A percentile compares a stretch with the other conserved stretches of the same genome.
Conservation (phyloP, 1,140 invertebrate species). For the Popillia japonica region DNA sequence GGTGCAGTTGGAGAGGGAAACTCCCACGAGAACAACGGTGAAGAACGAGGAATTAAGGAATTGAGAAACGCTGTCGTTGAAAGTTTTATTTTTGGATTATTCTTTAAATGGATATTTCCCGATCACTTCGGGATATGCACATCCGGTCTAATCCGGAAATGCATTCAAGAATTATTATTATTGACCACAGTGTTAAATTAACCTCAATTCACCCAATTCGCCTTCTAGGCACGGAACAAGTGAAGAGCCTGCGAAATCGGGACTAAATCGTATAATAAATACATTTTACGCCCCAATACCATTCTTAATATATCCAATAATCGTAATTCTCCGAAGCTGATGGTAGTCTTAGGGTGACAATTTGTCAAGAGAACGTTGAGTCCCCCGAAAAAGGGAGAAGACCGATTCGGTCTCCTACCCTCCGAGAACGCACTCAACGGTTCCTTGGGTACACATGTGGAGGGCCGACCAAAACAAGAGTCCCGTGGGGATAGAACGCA, state of each 20-base stretch:
- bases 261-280: conserved; percentile 28
- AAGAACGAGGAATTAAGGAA: too few species aligned
- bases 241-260: conserved; percentile 11
- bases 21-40: too few species aligned
- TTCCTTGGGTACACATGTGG: not conserved
- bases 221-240: not conserved
- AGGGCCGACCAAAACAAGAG: conserved; percentile 5
- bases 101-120: too few species aligned
- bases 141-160: too few species aligned
- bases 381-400: not conserved
- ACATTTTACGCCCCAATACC: conserved; percentile 19
- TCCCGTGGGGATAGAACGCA: not conserved
- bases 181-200: too few species aligned
- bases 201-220: not conserved
- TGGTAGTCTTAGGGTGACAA: conserved; percentile 24
- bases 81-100: too few species aligned
- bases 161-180: too few species aligned
- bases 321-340: conserved; percentile 17
- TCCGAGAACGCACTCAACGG: not conserved
- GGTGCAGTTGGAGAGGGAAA: too few species aligned
- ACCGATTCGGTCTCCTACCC: not conserved
- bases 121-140: too few species aligned
- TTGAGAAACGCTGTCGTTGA: too few species aligned
- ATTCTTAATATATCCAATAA: conserved; percentile 35
- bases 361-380: not conserved